Percentiles rank a stretch among this genome's conserved stretches.
Conservation (phyloP, 2,113 vertebrate species). For the human (Homo sapiens) region DNA sequence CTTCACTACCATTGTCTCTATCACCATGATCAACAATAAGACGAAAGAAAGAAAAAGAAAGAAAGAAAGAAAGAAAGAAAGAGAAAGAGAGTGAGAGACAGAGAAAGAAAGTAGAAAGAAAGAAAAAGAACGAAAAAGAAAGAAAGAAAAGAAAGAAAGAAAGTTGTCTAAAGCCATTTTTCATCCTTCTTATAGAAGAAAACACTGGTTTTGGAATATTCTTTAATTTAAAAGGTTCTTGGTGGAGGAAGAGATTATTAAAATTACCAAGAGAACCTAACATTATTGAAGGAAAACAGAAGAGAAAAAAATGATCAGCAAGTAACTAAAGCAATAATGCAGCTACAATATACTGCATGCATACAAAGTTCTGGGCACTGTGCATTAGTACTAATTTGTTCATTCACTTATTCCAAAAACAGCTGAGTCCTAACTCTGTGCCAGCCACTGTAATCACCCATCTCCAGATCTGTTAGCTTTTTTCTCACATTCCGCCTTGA, state of each 20-base stretch:
- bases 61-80: not conserved
- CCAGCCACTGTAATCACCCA: not conserved
- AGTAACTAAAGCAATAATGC: not conserved
- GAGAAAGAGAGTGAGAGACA: not conserved
- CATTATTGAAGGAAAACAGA: not conserved
- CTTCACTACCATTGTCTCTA: not conserved
- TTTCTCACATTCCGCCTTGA: not conserved
- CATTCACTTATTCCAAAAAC: not conserved
- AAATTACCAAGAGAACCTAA: not conserved
- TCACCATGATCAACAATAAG: not conserved
- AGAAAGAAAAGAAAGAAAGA: not conserved
- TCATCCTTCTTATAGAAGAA: not conserved
- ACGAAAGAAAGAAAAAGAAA: no score
- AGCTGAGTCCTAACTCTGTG: not conserved
- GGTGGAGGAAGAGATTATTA: not conserved
- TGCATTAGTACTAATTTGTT: not conserved
- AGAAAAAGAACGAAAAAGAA: not conserved
- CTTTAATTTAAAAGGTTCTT: not conserved
- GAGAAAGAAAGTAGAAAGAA: no score
- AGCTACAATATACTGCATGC: not conserved
- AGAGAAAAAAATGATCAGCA: not conserved
- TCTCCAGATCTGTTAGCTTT: not conserved
- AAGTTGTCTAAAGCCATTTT: not conserved
- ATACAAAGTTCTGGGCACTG: fast-evolving
- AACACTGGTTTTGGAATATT: not conserved